Base-by-base conservation (phyloP, 1,140 invertebrate species). In the Luehdorfia chinensis region DNA sequence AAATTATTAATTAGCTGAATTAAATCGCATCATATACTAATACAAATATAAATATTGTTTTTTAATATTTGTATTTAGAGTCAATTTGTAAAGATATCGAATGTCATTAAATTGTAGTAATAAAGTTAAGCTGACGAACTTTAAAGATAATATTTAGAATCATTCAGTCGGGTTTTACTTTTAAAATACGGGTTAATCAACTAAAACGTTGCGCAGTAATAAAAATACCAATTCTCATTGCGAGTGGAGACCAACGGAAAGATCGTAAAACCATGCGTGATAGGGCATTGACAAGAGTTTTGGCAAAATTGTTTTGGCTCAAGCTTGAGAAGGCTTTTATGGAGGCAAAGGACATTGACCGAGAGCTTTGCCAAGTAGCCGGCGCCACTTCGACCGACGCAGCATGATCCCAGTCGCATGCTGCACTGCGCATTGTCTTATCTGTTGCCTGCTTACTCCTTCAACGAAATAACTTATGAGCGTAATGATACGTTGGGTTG, bases 251-350 rank as follows among this genome's bases (percentile, higher is more conserved):
- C 43, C 52, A 55, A 55, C 39, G 59, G 47, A 58, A 55, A 52
- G 46, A 65, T 70, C 67, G 69, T 75, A 78, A 79, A 79, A 54
- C 64, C 65, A 76, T 74, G 79, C 74, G 74, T 76, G 69, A 68
- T 68, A 63, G 63, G 72, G 59, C 55, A 66, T 70, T 84, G 75
- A 70, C 72, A 78, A 78, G 77, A 69, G 75, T 74, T 76, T 81
- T 69, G 75, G 66, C 61, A 63, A 78, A 84, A 84, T 83, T 80
- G 78, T 83, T 80, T 84, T 84, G 80, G 80, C 77, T 78, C 72
- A 63, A 70, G 69, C 65, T 68, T 74, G 60, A 56, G 59, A 64
- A 78, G 75, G 75, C 75, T 76, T 80, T 84, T 78, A 80, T 75
- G 59, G 71, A 71, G 58, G 54, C 60, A 55, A 65, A 58, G 75